Conservation (phyloP, 1,140 invertebrate genomes). For the Archegozetes longisetosus region DNA sequence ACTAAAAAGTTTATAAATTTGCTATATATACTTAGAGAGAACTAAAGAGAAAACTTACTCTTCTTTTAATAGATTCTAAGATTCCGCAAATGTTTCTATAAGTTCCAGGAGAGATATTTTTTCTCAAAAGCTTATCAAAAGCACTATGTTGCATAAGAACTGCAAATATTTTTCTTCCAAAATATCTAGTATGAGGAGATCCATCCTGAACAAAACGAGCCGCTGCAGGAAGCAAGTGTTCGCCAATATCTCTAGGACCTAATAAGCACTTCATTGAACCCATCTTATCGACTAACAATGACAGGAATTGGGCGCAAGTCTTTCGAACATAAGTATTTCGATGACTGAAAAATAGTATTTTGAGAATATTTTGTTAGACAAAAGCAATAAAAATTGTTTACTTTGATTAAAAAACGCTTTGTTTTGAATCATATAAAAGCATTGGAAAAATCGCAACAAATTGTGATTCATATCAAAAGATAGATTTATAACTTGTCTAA, state of each 20-base stretch:
- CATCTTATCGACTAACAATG: constrained; percentile 43
- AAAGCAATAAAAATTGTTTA: too few species aligned
- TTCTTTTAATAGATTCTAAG: constrained; percentile 37
- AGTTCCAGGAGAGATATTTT: constrained; percentile 45
- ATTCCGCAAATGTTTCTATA: constrained; percentile 49
- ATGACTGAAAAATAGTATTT: constrained; percentile 41
- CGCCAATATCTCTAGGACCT: constrained; percentile 52
- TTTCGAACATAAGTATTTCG: constrained; percentile 68
- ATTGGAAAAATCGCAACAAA: too few species aligned
- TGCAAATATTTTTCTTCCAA: constrained; percentile 47
- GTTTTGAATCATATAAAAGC: too few species aligned
- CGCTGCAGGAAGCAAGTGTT: constrained; percentile 56
- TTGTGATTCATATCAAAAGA: too few species aligned
- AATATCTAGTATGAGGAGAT: constrained; percentile 62
- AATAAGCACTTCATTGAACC: constrained; percentile 54
- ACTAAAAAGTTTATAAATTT: background rate
- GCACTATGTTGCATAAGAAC: constrained; percentile 39
- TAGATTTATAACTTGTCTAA: background rate
- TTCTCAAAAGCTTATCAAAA: constrained; percentile 43
- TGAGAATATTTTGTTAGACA: background rate
- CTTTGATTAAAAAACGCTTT: too few species aligned
- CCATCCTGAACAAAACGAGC: constrained; percentile 70
- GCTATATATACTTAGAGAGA: background rate
- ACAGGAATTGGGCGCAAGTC: constrained; percentile 56
- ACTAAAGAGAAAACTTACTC: constrained; percentile 5